Evolutionary conservation across 2,113 vertebrate species (phyloP).

Genomic region (Euleptes europaea): DNA sequence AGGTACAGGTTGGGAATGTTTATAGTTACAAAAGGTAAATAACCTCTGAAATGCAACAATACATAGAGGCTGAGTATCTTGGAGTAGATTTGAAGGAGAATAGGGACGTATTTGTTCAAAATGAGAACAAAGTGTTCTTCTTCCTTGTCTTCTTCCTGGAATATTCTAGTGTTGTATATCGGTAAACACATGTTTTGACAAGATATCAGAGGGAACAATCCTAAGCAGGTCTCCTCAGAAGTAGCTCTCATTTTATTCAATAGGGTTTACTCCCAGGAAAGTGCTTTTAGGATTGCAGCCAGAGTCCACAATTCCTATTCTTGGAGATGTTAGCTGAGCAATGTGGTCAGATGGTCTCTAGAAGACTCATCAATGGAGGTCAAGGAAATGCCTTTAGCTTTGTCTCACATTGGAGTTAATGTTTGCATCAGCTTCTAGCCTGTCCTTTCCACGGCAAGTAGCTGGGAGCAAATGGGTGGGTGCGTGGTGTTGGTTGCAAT

Average conservation of each 20-base stretch:
- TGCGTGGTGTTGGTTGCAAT: background rate
- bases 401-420: background rate
- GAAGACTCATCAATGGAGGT: background rate
- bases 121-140: background rate
- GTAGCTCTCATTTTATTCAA: too few species aligned
- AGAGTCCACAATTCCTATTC: constrained; percentile 13
- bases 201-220: background rate
- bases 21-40: constrained; percentile 15
- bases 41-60: background rate
- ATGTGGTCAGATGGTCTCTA: background rate
- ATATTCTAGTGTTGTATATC: background rate
- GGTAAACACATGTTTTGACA: constrained; percentile 9
- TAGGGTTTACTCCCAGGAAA: too few species aligned
- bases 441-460: background rate
- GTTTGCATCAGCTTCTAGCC: background rate
- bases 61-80: background rate
- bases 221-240: too few species aligned
- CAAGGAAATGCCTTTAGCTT: too few species aligned
- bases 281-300: too few species aligned
- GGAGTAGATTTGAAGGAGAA: constrained; percentile 13
- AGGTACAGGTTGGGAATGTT: background rate
- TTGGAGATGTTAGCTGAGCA: background rate
- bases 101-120: constrained; percentile 10
- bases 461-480: background rate
- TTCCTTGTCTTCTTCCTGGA: too few species aligned